Percentiles rank a stretch among this genome's conserved stretches.
Conservation (phyloP, 92 coral and sea anemone genomes). For the Nematostella vectensis region DNA sequence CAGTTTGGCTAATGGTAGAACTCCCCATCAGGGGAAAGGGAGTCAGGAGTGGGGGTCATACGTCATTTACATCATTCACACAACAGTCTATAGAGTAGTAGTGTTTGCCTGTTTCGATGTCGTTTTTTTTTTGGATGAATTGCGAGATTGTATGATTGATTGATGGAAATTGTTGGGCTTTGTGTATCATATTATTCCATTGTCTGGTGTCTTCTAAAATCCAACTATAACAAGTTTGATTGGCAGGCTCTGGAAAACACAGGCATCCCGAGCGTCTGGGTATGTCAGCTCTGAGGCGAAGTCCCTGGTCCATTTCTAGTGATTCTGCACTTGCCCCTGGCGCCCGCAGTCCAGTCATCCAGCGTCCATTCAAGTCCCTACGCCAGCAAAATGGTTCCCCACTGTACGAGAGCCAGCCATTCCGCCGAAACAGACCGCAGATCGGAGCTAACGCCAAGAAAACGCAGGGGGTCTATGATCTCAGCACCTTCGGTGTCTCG, state of each 20-base stretch:
- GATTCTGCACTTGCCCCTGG: constrained; percentile 43
- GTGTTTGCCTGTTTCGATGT: no score
- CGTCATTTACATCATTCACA: no score
- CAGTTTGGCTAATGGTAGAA: no score
- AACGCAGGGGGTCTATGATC: constrained; percentile 18
- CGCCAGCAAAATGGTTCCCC: constrained; percentile 50
- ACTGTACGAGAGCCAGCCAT: constrained; percentile 53
- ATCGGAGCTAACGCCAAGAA: background rate
- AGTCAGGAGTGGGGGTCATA: no score
- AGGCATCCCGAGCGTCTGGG: constrained; percentile 21
- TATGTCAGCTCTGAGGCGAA: constrained; percentile 37
- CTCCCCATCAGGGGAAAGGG: no score
- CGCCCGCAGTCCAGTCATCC: constrained; percentile 35
- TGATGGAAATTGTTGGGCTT: no score
- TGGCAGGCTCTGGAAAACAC: constrained; percentile 6
- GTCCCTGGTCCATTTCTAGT: constrained; percentile 59
- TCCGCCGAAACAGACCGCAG: background rate
- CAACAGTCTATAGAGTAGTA: no score
- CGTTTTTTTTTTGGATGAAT: no score
- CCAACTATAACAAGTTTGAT: no score
- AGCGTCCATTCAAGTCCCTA: constrained; percentile 31
- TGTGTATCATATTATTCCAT: no score
- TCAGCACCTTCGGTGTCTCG: constrained; percentile 40
- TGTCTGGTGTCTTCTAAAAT: no score
- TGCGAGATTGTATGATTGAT: no score